A percentile compares a stretch with the other conserved stretches of the same genome.
Conservation (phyloP, 2,888 invertebrate species). For the Andricus quercusramuli region DNA sequence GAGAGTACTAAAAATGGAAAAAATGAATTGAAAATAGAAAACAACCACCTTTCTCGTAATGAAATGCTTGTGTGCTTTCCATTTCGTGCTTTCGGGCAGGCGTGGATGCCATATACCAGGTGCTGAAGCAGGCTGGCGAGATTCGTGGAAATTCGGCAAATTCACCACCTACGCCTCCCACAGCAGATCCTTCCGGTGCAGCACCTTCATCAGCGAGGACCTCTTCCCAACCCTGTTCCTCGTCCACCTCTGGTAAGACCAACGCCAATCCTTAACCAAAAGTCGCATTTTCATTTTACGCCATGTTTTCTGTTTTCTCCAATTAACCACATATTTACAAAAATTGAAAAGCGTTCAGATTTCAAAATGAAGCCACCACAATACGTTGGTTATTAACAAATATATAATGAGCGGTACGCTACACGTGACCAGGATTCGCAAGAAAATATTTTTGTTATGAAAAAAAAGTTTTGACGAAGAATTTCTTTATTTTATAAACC, state of each 20-base stretch:
- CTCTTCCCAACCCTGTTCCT: constrained; percentile 78
- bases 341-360: not conserved
- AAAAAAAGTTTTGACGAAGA: no score
- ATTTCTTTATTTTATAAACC: no score
- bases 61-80: constrained; percentile 53
- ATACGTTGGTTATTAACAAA: not conserved
- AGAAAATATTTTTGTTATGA: no score
- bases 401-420: not conserved
- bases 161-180: constrained; percentile 77
- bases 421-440: not conserved
- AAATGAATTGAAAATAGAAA: not conserved
- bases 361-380: not conserved
- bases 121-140: constrained; percentile 96
- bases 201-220: constrained; percentile 74
- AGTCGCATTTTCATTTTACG: constrained; percentile 44
- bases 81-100: constrained; percentile 78
- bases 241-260: constrained; percentile 78
- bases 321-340: not conserved
- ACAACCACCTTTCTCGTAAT: constrained; percentile 39
- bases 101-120: constrained; percentile 96
- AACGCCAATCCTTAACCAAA: constrained; percentile 55
- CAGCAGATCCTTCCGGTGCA: constrained; percentile 73
- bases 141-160: constrained; percentile 80
- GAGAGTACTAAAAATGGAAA: no score
- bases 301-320: constrained; percentile 8